Base-by-base conservation (phyloP, 2,888 invertebrate species). In the Ennomos fuscantarius region DNA sequence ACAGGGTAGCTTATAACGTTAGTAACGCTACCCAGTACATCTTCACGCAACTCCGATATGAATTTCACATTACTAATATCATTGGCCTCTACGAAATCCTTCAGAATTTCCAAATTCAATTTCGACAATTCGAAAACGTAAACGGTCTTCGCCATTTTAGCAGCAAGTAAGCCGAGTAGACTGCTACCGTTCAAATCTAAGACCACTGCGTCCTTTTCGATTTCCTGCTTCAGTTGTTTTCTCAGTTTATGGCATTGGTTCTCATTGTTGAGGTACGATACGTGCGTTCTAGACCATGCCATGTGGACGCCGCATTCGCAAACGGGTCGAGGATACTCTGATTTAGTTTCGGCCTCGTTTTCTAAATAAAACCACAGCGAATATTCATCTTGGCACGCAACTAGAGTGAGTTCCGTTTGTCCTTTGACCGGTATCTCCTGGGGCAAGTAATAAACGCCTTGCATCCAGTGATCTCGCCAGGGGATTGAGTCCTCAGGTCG, bases 381-480 rank as follows among this genome's bases (percentile, higher is more conserved):
- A 86, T 96, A 99, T 84, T 99, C 98, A 84, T 99, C 99, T 81
- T 99, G 99, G 74, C 94, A 94, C 46, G 96, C 95, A 37, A 95
- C 85, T 8, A 99, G 86, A 49, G 91, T 90, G 11, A 96, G 84
- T 68, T 94, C 91, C 8, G 95, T 84, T 6, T 92, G 93, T 66
- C 92, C 83, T 10, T 86, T 77, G 1, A 98, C 84, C 2, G 83
- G 67, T 0, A 94, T 60, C 60, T 95, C 93, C 63, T 94, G 87
- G 0, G 96, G 96, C 31, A 97, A 89, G 81, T 97, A 98, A 89
- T 99, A 99, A 24, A 98, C 94, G 0, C 97, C 98, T 89, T 99
- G 99, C 98, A 99, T 99, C 99, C 99, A 99, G 82, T 99, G 99
- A 88, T 99, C 99, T 39, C 99, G 93, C 99, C 99, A 99, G 36